Evolutionary conservation across 1,140 invertebrate genomes (phyloP), one percentile per base, ranked within the genome.

Genomic region (Scaptomyza pallida): DNA sequence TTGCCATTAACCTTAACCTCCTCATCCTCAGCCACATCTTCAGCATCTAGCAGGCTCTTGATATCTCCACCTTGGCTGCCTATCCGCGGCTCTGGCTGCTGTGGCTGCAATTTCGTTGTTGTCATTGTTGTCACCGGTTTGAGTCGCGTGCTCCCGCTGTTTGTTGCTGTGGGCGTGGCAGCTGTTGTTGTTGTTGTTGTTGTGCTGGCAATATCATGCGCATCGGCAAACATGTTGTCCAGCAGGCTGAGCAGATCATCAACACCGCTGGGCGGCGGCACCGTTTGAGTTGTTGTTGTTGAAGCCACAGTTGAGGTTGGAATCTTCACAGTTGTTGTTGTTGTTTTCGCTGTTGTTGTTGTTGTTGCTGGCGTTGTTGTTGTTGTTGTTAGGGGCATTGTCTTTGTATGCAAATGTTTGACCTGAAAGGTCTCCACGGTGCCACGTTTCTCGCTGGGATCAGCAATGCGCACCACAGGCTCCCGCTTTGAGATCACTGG

Each of bases 391-490:
- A 67, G 61, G 1, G 89, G 88, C 3, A 72, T 89, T 2, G 76
- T 81, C 37, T 90, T 91, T 0, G 78, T 90, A 75, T 91, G 90
- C 72, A 91, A 83, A 65, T 91, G 90, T 47, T 90, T 90, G 2
- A 91, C 90, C 54, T 91, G 86, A 41, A 70, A 81, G 5, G 85
- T 86, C 48, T 90, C 81, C 19, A 83, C 78, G 0, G 89, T 90
- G 15, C 85, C 89, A 13, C 90, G 75, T 17, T 90, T 73, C 57
- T 91, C 88, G 17, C 78, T 81, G 5, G 89, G 89, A 73, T 90
- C 88, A 0, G 89, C 90, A 19, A 69, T 45, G 13, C 89, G 64
- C 8, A 91, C 82, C 15, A 91, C 78, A 0, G 91, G 86, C 40
- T 91, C 90, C 16, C 83, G 64, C 57, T 83, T 83, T 2, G 91